Conservation (phyloP, 2,797 vertebrate species). For the Toxotes lorentzi region DNA sequence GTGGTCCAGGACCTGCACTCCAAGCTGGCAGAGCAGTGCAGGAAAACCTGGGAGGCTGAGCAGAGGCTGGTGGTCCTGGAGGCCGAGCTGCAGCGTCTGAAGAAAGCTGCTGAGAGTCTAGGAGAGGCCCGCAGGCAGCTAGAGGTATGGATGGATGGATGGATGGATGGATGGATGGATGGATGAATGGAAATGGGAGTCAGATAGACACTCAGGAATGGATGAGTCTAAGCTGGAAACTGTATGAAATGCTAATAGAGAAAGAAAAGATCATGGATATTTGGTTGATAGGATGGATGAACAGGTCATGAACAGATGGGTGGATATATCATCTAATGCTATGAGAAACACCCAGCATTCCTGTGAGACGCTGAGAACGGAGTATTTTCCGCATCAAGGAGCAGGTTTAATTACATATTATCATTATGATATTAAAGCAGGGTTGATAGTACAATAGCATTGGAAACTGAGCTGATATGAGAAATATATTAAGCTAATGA, state of each 20-base stretch:
- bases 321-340: background rate
- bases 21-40: conserved; percentile 83
- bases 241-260: background rate
- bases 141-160: conserved; percentile 75
- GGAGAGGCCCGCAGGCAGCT: conserved; percentile 84
- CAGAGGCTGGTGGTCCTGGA: conserved; percentile 83
- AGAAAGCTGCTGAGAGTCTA: conserved; percentile 81
- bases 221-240: background rate
- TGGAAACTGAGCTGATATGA: background rate
- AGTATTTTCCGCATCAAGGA: background rate
- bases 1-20: conserved; percentile 79
- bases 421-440: background rate
- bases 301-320: background rate
- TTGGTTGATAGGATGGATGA: background rate
- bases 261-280: background rate
- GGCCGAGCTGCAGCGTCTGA: conserved; percentile 80
- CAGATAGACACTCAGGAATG: too few species aligned
- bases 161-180: background rate
- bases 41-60: conserved; percentile 82
- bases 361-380: background rate
- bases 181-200: background rate
- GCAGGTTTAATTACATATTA: background rate
- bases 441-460: background rate
- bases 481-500: background rate
- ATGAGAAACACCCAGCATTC: background rate